phyloP scores from a whole-genome alignment of 2,113 vertebrate genomes.

The Oreochromis niloticus region DNA sequence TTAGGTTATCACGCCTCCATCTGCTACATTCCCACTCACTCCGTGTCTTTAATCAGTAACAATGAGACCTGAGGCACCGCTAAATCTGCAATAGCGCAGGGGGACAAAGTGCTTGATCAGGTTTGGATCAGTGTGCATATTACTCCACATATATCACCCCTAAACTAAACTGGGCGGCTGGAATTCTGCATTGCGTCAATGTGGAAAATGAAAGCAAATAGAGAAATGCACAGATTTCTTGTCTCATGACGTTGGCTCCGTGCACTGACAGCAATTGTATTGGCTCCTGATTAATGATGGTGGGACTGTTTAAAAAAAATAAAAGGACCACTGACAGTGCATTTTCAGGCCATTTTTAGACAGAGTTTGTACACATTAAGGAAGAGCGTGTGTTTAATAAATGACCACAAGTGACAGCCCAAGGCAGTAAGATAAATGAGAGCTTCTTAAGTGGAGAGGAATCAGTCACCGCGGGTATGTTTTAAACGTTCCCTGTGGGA shows the following conservation, averaged over 20 bases:
- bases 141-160: background rate
- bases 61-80: constrained; percentile 1
- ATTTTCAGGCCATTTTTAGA: background rate
- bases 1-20: constrained; percentile 30
- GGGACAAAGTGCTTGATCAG: background rate
- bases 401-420: constrained; percentile 15
- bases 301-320: background rate
- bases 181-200: background rate
- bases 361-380: background rate
- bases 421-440: constrained; percentile 18
- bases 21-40: constrained; percentile 47
- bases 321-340: background rate
- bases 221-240: background rate
- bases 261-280: background rate
- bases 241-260: background rate
- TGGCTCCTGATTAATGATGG: background rate
- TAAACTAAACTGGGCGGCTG: background rate
- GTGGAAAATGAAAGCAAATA: background rate
- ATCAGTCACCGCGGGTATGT: constrained; percentile 27
- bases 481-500: constrained; percentile 36
- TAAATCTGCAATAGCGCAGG: background rate
- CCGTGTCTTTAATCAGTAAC: constrained; percentile 7
- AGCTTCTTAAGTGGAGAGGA: constrained; percentile 14
- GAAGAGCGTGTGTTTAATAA: constrained; percentile 16
- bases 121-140: background rate